A percentile compares a stretch with the other conserved stretches of the same genome.
Evolutionary conservation across 2,888 invertebrate genomes (phyloP).

Genomic region (Trachelus iudaicus): DNA sequence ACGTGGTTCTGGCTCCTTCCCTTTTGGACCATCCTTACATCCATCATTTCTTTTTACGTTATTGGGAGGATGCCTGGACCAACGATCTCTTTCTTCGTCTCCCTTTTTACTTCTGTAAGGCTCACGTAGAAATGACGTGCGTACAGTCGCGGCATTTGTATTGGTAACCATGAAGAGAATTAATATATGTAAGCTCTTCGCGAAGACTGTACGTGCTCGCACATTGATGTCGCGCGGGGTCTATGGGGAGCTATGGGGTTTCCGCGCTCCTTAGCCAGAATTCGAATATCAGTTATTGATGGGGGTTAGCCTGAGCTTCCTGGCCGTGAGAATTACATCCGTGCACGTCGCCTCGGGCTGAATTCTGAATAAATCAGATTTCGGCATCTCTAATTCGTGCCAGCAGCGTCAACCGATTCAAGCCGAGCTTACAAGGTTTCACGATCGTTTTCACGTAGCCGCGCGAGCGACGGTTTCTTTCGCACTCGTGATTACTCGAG

Average conservation of each 20-base stretch:
- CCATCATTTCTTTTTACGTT: slow-evolving; percentile 6
- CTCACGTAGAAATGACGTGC: too few relatives aligned
- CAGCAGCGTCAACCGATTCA: background rate
- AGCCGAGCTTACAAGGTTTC: background rate
- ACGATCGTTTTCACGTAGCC: too few relatives aligned
- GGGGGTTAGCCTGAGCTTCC: slow-evolving; percentile 24
- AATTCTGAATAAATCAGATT: slow-evolving; percentile 36
- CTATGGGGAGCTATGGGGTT: slow-evolving; percentile 21
- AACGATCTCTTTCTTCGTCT: too few relatives aligned
- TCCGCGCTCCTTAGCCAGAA: slow-evolving; percentile 42
- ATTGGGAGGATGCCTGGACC: slow-evolving; percentile 27
- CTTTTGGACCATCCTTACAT: slow-evolving; percentile 15
- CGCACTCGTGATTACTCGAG: too few relatives aligned
- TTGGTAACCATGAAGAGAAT: too few relatives aligned
- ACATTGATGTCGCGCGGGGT: background rate
- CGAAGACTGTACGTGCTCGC: background rate
- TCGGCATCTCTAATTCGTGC: slow-evolving; percentile 7
- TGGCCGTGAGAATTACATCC: slow-evolving; percentile 35
- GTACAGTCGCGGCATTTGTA: too few relatives aligned
- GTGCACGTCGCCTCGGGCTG: slow-evolving; percentile 19
- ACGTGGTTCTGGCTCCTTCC: slow-evolving; percentile 22
- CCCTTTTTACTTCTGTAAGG: too few relatives aligned
- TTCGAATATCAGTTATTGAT: slow-evolving; percentile 59
- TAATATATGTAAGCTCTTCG: slow-evolving; percentile 19
- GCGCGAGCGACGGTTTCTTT: too few relatives aligned